These are phyloP conservation scores for Stenopsyche tienmushanensis DNA, from an alignment of 1,140 invertebrate genomes.

Conservation along the genomic window DNA sequence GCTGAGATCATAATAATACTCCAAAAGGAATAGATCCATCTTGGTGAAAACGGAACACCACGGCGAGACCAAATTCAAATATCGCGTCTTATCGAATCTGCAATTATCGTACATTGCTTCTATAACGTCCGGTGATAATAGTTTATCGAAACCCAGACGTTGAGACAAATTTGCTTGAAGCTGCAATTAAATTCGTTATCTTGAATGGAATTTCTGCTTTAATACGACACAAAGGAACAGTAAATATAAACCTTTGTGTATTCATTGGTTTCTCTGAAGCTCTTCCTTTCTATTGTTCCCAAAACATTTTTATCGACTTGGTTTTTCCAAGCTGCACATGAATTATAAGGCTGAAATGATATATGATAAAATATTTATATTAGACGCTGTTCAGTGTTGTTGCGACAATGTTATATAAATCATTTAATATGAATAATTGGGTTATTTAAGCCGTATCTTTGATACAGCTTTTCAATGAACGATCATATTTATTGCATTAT, in stretches of 20 bases:
- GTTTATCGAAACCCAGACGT: background rate
- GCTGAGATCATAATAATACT: constrained; percentile 77
- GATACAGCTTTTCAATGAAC: too few species aligned
- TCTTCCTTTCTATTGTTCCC: background rate
- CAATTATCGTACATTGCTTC: constrained; percentile 50
- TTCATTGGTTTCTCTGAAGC: background rate
- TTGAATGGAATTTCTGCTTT: too few species aligned
- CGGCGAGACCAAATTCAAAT: constrained; percentile 60
- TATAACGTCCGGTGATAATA: background rate
- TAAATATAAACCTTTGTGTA: background rate
- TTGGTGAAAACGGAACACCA: constrained; percentile 74
- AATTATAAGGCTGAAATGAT: too few species aligned
- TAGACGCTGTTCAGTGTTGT: too few species aligned
- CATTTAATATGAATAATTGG: too few species aligned
- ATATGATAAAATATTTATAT: too few species aligned
- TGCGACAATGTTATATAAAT: too few species aligned
- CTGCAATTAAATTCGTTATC: background rate
- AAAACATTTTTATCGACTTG: background rate
- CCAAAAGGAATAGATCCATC: constrained; percentile 67
- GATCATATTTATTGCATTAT: too few species aligned
- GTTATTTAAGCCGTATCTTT: too few species aligned
- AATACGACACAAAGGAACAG: background rate
- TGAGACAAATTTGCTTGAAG: background rate
- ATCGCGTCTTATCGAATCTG: constrained; percentile 75
- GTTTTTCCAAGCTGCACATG: too few species aligned